Evolutionary conservation across 2,888 invertebrate species (phyloP).

Genomic region (Xanthorhoe designata): DNA sequence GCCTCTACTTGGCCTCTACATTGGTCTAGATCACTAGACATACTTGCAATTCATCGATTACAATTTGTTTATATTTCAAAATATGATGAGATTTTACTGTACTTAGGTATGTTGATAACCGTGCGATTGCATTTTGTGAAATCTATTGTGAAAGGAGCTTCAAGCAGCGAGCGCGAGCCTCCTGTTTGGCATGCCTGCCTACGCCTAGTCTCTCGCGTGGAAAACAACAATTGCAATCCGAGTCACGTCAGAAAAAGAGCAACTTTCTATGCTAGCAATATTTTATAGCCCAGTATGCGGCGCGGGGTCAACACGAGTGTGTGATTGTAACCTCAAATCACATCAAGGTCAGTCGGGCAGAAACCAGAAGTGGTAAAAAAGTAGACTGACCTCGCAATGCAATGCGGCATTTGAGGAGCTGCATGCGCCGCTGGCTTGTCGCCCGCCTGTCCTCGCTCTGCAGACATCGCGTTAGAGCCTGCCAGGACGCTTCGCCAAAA

Average conservation of each 20-base stretch:
- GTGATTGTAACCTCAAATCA: slow-evolving; percentile 73
- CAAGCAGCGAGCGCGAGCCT: slow-evolving; percentile 40
- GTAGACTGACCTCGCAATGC: slow-evolving; percentile 70
- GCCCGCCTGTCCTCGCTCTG: neutral
- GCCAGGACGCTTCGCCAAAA: slow-evolving; percentile 17
- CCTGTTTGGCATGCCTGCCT: slow-evolving; percentile 44
- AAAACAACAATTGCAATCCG: slow-evolving; percentile 60
- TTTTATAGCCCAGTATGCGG: slow-evolving; percentile 57
- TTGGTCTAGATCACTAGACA: slow-evolving; percentile 54
- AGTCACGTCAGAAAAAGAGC: slow-evolving; percentile 74
- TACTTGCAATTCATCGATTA: slow-evolving; percentile 39
- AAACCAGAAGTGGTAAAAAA: slow-evolving; percentile 75
- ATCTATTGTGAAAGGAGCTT: slow-evolving; percentile 55
- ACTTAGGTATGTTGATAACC: slow-evolving; percentile 36
- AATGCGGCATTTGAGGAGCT: slow-evolving; percentile 57
- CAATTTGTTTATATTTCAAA: slow-evolving; percentile 41
- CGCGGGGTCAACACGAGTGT: slow-evolving; percentile 61
- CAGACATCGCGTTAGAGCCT: neutral
- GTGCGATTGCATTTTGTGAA: slow-evolving; percentile 51
- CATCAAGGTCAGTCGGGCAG: slow-evolving; percentile 72
- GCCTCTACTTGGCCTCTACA: slow-evolving; percentile 21
- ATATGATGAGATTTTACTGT: slow-evolving; percentile 44
- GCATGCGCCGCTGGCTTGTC: slow-evolving; percentile 23
- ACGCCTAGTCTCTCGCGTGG: slow-evolving; percentile 47
- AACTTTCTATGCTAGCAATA: slow-evolving; percentile 72